phyloP scores from a whole-genome alignment of 2,797 vertebrate genomes.

The Leucoraja ocellata region DNA sequence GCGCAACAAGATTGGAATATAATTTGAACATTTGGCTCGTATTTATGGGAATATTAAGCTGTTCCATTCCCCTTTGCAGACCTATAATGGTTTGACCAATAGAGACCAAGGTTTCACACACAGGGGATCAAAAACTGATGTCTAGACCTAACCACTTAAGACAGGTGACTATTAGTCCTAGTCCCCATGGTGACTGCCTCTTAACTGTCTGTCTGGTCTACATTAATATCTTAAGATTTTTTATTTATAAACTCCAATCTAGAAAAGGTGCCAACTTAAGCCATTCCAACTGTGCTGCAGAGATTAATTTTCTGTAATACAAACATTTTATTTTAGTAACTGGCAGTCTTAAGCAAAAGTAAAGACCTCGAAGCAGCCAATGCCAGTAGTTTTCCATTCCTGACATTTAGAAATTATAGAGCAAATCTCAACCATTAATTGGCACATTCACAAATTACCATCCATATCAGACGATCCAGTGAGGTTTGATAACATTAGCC shows the following conservation, averaged over 20 bases:
- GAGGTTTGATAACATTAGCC: constrained; percentile 27
- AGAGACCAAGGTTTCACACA: constrained; percentile 9
- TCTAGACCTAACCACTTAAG: constrained; percentile 37
- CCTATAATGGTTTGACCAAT: neutral
- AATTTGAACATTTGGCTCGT: neutral
- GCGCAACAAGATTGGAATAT: neutral
- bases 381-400: neutral
- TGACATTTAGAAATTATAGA: neutral
- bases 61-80: neutral
- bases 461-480: neutral
- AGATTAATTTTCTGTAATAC: neutral
- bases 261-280: neutral
- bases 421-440: neutral
- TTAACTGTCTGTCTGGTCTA: neutral
- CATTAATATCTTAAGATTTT: neutral
- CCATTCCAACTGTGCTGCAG: neutral
- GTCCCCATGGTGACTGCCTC: constrained; percentile 17
- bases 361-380: neutral
- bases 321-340: neutral
- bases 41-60: neutral
- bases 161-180: constrained; percentile 37
- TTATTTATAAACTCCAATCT: neutral
- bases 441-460: neutral
- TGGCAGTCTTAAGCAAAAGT: neutral
- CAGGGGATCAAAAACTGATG: constrained; percentile 36